phyloP scores from a whole-genome alignment of 2,113 vertebrate species.

The Anas platyrhynchos region DNA sequence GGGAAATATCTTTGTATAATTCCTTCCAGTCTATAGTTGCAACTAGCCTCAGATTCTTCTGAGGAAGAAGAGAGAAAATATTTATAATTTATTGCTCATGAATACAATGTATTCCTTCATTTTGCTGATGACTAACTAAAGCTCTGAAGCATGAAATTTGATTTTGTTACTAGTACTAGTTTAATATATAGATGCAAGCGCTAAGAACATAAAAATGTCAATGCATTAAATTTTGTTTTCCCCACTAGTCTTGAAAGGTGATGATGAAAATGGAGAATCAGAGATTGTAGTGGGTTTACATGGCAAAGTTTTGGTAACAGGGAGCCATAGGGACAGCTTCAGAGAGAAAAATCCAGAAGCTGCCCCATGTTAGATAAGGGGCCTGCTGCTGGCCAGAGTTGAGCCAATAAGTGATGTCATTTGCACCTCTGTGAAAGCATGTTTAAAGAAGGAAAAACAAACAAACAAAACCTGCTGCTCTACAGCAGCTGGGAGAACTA shows the following conservation, averaged over 20 bases:
- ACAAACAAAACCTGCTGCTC: too few species aligned
- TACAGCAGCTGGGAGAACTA: too few species aligned
- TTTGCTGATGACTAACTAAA: conserved; percentile 31
- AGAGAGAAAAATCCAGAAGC: too few species aligned
- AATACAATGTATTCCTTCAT: not conserved
- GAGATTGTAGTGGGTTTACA: not conserved
- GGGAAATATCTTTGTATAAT: not conserved
- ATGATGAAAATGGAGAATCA: not conserved
- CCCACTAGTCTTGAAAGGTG: not conserved
- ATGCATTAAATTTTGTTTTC: not conserved
- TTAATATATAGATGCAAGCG: conserved; percentile 30
- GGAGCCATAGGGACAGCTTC: too few species aligned
- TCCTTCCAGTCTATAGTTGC: not conserved
- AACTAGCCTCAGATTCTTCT: not conserved
- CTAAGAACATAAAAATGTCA: conserved; percentile 11
- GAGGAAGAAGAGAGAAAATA: not conserved
- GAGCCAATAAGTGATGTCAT: too few species aligned
- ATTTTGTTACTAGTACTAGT: conserved; percentile 11
- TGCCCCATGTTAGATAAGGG: too few species aligned
- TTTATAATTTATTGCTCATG: not conserved
- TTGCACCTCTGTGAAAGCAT: too few species aligned
- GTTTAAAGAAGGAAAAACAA: too few species aligned
- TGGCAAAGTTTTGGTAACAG: too few species aligned
- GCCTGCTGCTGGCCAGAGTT: too few species aligned
- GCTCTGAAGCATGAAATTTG: conserved; percentile 52